Conservation (phyloP, 1,140 invertebrate genomes). For the Leptinotarsa texana region DNA sequence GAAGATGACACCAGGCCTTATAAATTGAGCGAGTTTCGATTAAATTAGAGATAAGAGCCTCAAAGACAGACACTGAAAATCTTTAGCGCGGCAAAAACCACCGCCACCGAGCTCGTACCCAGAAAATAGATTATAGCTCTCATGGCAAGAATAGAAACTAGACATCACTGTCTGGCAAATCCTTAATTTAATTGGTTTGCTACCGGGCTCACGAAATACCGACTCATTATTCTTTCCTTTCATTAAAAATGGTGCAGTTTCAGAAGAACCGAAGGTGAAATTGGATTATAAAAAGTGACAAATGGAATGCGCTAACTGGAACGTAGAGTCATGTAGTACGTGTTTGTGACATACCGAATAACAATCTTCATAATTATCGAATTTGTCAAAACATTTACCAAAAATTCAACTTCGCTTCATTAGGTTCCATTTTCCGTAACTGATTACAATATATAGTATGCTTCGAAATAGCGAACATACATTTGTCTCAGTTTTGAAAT, state of each 20-base stretch:
- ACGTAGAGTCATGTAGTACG: too few relatives aligned
- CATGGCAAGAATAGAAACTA: not conserved
- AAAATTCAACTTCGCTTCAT: too few relatives aligned
- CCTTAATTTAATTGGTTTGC: not conserved
- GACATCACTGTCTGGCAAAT: not conserved
- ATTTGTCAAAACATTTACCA: too few relatives aligned
- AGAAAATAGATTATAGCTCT: not conserved
- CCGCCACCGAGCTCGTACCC: not conserved
- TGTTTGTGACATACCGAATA: too few relatives aligned
- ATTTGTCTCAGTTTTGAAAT: too few relatives aligned
- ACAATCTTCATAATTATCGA: too few relatives aligned
- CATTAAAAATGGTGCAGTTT: not conserved
- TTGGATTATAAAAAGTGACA: slow-evolving; percentile 1
- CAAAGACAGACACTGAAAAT: not conserved
- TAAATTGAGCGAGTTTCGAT: too few relatives aligned
- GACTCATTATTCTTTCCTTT: not conserved
- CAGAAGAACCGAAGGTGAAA: not conserved
- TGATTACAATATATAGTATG: too few relatives aligned
- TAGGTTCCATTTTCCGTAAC: too few relatives aligned
- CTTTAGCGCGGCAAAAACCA: not conserved
- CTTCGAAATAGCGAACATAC: too few relatives aligned
- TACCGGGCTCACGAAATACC: not conserved
- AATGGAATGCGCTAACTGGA: not conserved
- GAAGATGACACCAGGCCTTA: too few relatives aligned
- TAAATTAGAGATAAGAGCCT: too few relatives aligned